Evolutionary conservation across 2,888 invertebrate species (phyloP).

Genomic region (Acleris sparsana): DNA sequence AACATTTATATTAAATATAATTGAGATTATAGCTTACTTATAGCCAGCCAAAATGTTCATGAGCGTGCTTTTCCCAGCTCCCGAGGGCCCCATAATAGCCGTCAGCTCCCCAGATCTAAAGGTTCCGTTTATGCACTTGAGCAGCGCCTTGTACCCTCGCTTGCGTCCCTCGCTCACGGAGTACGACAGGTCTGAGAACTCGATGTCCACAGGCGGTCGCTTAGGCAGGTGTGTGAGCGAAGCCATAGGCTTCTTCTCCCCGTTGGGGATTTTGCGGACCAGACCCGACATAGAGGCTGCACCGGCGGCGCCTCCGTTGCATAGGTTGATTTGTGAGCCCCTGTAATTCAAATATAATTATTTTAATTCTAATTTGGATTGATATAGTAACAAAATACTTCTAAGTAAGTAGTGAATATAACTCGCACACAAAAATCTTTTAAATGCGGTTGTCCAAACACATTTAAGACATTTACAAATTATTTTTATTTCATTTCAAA

Average conservation of each 20-base stretch:
- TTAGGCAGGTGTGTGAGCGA: constrained; percentile 92
- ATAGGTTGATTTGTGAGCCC: constrained; percentile 88
- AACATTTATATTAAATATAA: no score
- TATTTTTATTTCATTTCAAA: no score
- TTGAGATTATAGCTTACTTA: constrained; percentile 84
- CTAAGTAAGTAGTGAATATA: no score
- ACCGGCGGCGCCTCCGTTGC: constrained; percentile 85
- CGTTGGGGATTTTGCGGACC: constrained; percentile 89
- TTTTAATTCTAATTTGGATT: not conserved
- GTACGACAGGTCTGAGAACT: constrained; percentile 94
- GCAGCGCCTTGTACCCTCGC: constrained; percentile 92
- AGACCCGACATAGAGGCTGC: constrained; percentile 77
- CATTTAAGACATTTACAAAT: no score
- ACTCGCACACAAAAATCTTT: no score
- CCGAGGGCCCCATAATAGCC: constrained; percentile 98
- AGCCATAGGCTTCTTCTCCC: constrained; percentile 88
- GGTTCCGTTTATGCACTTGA: constrained; percentile 94
- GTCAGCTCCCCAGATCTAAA: constrained; percentile 96
- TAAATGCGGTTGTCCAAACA: no score
- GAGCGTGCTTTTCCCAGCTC: constrained; percentile 90
- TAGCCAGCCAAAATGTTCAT: constrained; percentile 95
- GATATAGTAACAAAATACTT: not conserved
- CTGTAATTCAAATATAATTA: constrained; percentile 65
- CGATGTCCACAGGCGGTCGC: constrained; percentile 94
- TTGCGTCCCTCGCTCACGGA: constrained; percentile 93